Base-by-base conservation (phyloP, 2,113 vertebrate genomes). In the Pithys albifrons region DNA sequence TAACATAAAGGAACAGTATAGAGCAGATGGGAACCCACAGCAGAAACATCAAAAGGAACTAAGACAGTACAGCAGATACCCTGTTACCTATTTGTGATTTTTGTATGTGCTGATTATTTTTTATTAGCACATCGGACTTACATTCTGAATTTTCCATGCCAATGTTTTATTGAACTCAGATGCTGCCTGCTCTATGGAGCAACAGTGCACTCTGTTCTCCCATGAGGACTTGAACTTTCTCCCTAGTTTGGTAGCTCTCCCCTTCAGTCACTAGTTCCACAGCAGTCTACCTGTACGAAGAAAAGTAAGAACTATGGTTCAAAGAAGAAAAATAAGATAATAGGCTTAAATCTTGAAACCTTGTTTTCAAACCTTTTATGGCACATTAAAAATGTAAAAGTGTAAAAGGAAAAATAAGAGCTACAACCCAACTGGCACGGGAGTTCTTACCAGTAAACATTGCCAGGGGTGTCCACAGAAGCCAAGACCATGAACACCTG, bases 1-100 rank as follows among this genome's bases (percentile, higher is more conserved):
- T 49, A 78, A 51, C 15, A 74, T 35, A 73, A 69, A 82, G 39
- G 9, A 75, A 65, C 27, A 59, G 31, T 14, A 48, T 1, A 59
- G 12, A 72, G 54, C 0, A 0, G 35, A 72, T 6, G 12, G 33
- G 41, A 75, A 75, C 2, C 59, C 29, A 75, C 0, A 0, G 31
- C 17, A 78, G 73, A 92, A 95, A 74, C 37, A 77, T 61, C 7
- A 62, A 45, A 90, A 89, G 29, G 88, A 92, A 61, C 0, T 33
- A 76, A 54, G 22, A 58, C 19, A n/a, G 43, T 65, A 61, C 4
- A 52, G 58, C 83, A 61, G 35, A 67, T 31, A 72, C 6, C 37
- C 37, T n/a, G 19, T 18, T 41, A 19, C 29, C 61, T 41, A 19
- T 28, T 41, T 39, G 37, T 25, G 61, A 39, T 28, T 62, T 62